Evolutionary conservation across 2,113 vertebrate species (phyloP).

Genomic region (Chunga burmeisteri): DNA sequence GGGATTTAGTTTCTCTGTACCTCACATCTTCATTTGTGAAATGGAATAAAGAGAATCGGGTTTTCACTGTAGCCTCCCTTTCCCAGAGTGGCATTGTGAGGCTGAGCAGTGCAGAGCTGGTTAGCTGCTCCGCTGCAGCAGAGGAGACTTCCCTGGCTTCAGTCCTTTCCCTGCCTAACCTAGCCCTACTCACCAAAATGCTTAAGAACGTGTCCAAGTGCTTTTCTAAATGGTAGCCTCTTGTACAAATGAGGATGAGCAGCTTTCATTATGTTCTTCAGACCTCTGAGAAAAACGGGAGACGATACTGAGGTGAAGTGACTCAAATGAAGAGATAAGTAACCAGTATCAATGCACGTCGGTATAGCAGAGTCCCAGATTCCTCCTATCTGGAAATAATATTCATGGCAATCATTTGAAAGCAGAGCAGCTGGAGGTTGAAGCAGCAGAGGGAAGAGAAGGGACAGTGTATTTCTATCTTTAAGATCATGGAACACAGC

Average conservation of each 20-base stretch:
- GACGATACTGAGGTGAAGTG: neutral
- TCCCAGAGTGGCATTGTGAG: neutral
- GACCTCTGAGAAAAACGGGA: neutral
- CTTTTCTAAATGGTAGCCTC: neutral
- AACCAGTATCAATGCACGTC: neutral
- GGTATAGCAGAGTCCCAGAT: neutral
- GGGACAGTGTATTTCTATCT: neutral
- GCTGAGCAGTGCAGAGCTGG: neutral
- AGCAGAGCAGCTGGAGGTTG: neutral
- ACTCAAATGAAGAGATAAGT: neutral
- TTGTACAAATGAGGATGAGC: neutral
- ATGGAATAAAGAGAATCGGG: neutral
- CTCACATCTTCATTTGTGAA: neutral
- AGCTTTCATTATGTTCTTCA: neutral
- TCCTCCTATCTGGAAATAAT: neutral
- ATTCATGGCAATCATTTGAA: neutral
- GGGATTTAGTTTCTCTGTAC: neutral
- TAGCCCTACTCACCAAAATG: neutral
- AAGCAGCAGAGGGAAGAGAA: neutral
- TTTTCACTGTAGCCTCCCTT: neutral
- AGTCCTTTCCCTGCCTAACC: neutral
- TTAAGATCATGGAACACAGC: neutral
- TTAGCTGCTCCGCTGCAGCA: neutral
- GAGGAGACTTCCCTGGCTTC: neutral
- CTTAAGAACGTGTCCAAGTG: neutral